Evolutionary conservation across 1,140 invertebrate genomes (phyloP), one percentile per base, ranked within the genome.

Genomic region (Lysiphlebus fabarum): DNA sequence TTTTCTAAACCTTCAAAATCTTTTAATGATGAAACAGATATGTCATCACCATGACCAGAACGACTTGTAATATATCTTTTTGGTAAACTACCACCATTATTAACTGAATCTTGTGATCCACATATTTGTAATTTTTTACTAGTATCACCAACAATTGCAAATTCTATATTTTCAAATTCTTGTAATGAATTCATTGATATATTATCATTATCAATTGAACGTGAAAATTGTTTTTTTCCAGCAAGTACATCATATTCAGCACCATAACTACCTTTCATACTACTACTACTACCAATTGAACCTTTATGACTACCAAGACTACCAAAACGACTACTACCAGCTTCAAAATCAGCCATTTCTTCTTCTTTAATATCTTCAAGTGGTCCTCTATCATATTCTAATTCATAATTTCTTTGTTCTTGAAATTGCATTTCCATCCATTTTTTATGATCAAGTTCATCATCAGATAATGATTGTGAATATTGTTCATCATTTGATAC

Each of bases 1-100:
- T 85, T 87, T 76, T 98, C 95, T 1, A 97, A 75, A 1, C 90
- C 87, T 83, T 97, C 95, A 76, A 97, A 97, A 76, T 98, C 95
- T 71, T 94, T 93, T 4, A 96, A 77, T 14, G 94, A 97, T 6
- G 90, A 92, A n/a, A 95, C 75, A 2, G 93, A 96, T 12, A 94
- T 82, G 74, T 95, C 91, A 77, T 96, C 94, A 17, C 90, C 91
- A 69, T 91, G 91, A 6, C 82, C 83, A 66, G 84, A 87, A 67
- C 84, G 84, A 64, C 85, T 84, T 38, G 84, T 73, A 56, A 81
- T 67, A 49, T 83, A 78, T 65, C 87, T 80, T 59, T 83, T 82
- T 17, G 88, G 85, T 63, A 90, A 84, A 64, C 88, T 90, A 8
- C 89, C 89, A 8, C 89, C 89, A 69, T 91, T 90, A 61, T 75